Evolutionary conservation across 2,113 vertebrate species (phyloP), one percentile per base, ranked within the genome.

Genomic region (Notothenia rossii): DNA sequence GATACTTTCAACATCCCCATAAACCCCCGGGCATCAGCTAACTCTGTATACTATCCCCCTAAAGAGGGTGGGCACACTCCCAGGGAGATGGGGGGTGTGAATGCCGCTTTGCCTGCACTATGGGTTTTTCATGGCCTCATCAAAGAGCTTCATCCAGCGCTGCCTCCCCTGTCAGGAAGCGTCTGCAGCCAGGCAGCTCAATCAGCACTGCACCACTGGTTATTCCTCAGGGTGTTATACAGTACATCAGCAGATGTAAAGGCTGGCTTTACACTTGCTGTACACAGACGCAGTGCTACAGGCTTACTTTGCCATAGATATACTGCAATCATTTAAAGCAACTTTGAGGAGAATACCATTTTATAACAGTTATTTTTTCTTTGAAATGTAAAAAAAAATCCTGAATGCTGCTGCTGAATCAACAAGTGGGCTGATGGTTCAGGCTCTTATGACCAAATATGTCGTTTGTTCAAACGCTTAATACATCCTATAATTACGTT

Each of bases 141-240:
- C 84, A 91, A 87, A 90, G 83, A 61, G n/a, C 46, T 85, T 82
- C 65, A 80, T 79, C 81, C 60, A 72, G 67, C 75, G 79, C 73
- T 79, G 55, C 77, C 69, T 85, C 86, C 29, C 40, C 69, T 82
- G 62, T 75, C 67, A 75, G 53, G 68, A 86, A 84, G 45, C 40
- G 46, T 87, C 84, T 86, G 85, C 84, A 87, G 76, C 69, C 77
- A 72, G 63, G 73, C 84, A 84, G 82, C 87, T 90, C 86, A 87
- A 83, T 90, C 87, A 88, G 82, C 70, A 70, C 65, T 79, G 79
- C 81, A 77, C 73, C 83, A 83, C 49, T 82, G 79, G 81, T 86
- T 83, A 83, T 75, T 90, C 89, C 85, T 88, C 0, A 48, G 86
- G 87, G 89, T 77, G 54, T 86, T 86, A 25, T 89, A 86, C 80